phyloP scores from a whole-genome alignment of 2,888 invertebrate species.

The Xanthorhoe spadicearia region DNA sequence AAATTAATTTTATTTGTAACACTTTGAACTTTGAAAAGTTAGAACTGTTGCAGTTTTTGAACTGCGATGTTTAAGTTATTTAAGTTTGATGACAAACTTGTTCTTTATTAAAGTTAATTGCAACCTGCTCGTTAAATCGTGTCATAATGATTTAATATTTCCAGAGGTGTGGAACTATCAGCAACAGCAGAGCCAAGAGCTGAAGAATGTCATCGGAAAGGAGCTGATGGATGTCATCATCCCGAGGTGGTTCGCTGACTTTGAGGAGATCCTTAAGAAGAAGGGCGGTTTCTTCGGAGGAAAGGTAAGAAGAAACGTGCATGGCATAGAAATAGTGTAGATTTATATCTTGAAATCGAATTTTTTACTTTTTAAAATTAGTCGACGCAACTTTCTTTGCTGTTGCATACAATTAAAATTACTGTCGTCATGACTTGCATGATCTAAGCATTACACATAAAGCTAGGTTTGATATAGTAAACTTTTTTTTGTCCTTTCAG shows the following conservation, averaged over 20 bases:
- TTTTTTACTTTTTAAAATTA: too few species aligned
- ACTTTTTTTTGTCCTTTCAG: slow-evolving; percentile 33
- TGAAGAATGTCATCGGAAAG: slow-evolving; percentile 39
- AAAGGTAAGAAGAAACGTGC: slow-evolving; percentile 43
- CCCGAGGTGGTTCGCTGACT: slow-evolving; percentile 44
- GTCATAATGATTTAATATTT: slow-evolving; percentile 6
- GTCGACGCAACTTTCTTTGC: too few species aligned
- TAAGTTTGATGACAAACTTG: background rate
- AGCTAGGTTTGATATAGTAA: too few species aligned
- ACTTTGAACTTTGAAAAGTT: too few species aligned
- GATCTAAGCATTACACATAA: too few species aligned
- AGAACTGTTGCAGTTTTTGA: too few species aligned
- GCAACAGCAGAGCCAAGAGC: slow-evolving; percentile 34
- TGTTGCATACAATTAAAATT: too few species aligned
- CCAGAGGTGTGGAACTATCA: slow-evolving; percentile 44
- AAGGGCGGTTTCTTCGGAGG: slow-evolving; percentile 47
- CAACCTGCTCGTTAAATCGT: background rate
- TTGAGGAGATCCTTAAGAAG: slow-evolving; percentile 46
- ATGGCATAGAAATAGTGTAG: background rate
- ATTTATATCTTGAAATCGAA: too few species aligned
- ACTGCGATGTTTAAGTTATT: too few species aligned
- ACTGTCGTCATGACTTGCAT: too few species aligned
- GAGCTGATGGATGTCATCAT: slow-evolving; percentile 39
- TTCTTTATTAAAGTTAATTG: background rate
- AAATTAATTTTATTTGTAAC: too few species aligned